phyloP scores from a whole-genome alignment of 2,888 invertebrate species.

The Therioaphis trifolii region DNA sequence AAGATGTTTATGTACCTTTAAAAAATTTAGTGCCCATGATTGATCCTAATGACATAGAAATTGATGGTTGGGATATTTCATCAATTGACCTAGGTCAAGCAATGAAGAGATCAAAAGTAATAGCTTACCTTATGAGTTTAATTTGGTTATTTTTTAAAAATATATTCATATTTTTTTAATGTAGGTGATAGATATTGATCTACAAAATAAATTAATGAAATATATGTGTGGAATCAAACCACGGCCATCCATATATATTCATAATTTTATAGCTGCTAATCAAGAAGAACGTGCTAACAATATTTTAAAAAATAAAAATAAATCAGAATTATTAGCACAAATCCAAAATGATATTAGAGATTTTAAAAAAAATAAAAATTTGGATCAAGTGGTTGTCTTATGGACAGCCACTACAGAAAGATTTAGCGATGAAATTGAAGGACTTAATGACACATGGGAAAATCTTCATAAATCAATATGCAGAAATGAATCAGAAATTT shows the following conservation, averaged over 20 bases:
- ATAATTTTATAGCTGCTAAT: slow-evolving; percentile 96
- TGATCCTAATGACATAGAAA: slow-evolving; percentile 84
- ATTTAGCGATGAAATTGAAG: slow-evolving; percentile 80
- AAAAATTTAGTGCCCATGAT: slow-evolving; percentile 87
- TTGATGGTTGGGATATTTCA: slow-evolving; percentile 95
- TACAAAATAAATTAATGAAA: slow-evolving; percentile 82
- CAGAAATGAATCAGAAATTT: slow-evolving; percentile 82
- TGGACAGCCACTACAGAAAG: slow-evolving; percentile 98
- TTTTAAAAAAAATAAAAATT: slow-evolving; percentile 78
- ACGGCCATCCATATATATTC: slow-evolving; percentile 85
- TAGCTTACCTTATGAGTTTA: not conserved
- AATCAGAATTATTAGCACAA: slow-evolving; percentile 79
- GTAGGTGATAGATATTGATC: slow-evolving; percentile 76
- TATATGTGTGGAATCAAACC: slow-evolving; percentile 82
- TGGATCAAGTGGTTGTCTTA: slow-evolving; percentile 84
- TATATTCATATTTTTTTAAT: slow-evolving; percentile 34
- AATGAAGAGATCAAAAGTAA: slow-evolving; percentile 83
- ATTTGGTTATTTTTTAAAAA: slow-evolving; percentile 70
- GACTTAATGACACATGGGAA: slow-evolving; percentile 86
- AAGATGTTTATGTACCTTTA: slow-evolving; percentile 84
- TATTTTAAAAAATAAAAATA: slow-evolving; percentile 77
- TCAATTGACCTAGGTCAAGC: slow-evolving; percentile 84
- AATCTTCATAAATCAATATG: slow-evolving; percentile 82
- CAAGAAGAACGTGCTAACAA: slow-evolving; percentile 86
- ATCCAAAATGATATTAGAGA: slow-evolving; percentile 87